Conservation (phyloP, 2,888 invertebrate species). For the Alloplasta piceator region DNA sequence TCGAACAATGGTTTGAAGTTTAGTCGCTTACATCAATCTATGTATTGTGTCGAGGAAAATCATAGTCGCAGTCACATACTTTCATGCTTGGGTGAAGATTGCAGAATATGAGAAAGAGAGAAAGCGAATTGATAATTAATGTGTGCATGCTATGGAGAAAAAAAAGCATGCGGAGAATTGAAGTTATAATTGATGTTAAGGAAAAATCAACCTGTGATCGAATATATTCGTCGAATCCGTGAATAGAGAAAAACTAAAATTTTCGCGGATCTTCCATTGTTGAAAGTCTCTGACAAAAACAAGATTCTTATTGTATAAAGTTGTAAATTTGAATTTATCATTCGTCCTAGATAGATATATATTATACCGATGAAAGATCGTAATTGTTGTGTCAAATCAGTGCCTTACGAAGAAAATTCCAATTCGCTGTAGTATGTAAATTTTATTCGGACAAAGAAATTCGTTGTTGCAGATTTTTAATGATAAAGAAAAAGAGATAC, state of each 20-base stretch:
- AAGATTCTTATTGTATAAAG: conserved; percentile 11
- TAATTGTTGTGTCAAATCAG: conserved; percentile 72
- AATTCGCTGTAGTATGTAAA: conserved; percentile 29
- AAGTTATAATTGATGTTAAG: conserved; percentile 60
- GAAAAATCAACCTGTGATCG: conserved; percentile 65
- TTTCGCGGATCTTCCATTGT: conserved; percentile 34
- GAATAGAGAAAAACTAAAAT: not conserved
- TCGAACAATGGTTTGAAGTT: conserved; percentile 27
- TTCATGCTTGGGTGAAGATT: conserved; percentile 49
- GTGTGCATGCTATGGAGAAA: too few relatives aligned
- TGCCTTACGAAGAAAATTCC: conserved; percentile 72
- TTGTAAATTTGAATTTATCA: conserved; percentile 16
- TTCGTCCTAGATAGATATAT: conserved; percentile 31
- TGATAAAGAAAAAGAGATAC: not conserved
- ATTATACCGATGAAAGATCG: conserved; percentile 21
- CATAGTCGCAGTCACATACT: conserved; percentile 61
- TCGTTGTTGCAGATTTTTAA: conserved; percentile 24
- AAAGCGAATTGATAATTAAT: conserved; percentile 35
- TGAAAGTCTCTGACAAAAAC: conserved; percentile 8
- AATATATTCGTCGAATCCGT: conserved; percentile 56
- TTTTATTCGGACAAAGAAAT: conserved; percentile 8
- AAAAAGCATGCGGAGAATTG: conserved; percentile 63
- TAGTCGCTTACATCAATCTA: conserved; percentile 45
- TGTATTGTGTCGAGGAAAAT: conserved; percentile 61
- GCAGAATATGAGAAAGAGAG: conserved; percentile 58